Percentiles rank a stretch among this genome's conserved stretches.
Conservation (phyloP, 64 coral and sea anemone genomes). For the Pachyseris speciosa region DNA sequence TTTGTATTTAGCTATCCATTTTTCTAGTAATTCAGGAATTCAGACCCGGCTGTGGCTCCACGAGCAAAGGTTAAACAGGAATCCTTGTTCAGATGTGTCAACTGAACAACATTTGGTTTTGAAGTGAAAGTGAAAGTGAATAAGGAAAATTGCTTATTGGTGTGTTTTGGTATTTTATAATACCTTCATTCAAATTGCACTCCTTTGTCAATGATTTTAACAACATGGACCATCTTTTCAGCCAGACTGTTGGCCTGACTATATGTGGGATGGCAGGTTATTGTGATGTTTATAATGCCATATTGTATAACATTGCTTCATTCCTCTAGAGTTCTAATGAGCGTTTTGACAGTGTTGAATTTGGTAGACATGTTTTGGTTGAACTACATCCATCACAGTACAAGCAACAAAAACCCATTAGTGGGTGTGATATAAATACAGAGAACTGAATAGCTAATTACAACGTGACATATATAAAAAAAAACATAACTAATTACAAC, state of each 20-base stretch:
- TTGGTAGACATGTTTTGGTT: no score
- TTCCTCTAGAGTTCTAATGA: conserved; percentile 55
- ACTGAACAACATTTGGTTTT: conserved; percentile 69
- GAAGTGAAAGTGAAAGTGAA: no score
- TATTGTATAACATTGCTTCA: conserved; percentile 53
- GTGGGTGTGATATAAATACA: no score
- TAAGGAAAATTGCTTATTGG: conserved; percentile 68
- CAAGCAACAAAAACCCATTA: no score
- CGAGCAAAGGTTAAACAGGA: conserved; percentile 17
- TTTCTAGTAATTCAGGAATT: conserved; percentile 26
- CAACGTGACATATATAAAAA: no score
- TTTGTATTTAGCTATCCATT: conserved; percentile 26
- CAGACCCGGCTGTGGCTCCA: conserved; percentile 13
- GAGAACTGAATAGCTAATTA: no score
- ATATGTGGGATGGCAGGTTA: conserved; percentile 47
- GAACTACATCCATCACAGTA: no score
- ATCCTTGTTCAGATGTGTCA: conserved; percentile 30
- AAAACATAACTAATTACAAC: no score
- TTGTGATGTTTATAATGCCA: conserved; percentile 39
- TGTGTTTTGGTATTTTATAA: conserved; percentile 59
- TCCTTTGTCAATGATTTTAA: conserved; percentile 54
- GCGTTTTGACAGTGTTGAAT: no score
- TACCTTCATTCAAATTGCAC: conserved; percentile 59
- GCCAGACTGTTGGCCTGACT: conserved; percentile 63
- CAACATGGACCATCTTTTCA: conserved; percentile 39